Conservation (phyloP, 1,140 invertebrate genomes). For the Drosophila pandora region DNA sequence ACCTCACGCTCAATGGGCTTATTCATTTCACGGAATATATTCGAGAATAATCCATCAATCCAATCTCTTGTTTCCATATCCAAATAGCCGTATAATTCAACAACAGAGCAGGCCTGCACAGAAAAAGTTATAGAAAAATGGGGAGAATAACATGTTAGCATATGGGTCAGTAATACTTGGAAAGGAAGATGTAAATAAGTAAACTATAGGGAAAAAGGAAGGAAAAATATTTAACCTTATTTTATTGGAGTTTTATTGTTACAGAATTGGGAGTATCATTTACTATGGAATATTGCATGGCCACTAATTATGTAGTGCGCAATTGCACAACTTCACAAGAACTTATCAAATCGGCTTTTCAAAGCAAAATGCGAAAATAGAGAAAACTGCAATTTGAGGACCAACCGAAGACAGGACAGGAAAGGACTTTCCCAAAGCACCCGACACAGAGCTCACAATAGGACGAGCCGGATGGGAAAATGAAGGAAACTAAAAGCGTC, state of each 20-base stretch:
- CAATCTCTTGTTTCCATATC: conserved; percentile 94
- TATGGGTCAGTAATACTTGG: neutral
- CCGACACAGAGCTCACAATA: conserved; percentile 36
- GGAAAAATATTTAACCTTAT: neutral
- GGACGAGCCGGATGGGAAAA: conserved; percentile 51
- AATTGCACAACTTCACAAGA: conserved; percentile 65
- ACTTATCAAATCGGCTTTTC: conserved; percentile 38
- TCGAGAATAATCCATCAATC: conserved; percentile 95
- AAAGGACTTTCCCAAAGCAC: conserved; percentile 24
- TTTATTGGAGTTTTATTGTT: conserved; percentile 14
- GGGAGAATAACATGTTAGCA: neutral
- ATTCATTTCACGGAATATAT: conserved; percentile 96
- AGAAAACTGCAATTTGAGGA: conserved; percentile 48
- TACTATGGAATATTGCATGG: conserved; percentile 19
- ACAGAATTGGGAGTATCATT: conserved; percentile 2
- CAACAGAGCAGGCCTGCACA: conserved; percentile 91
- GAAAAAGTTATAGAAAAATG: conserved; percentile 2
- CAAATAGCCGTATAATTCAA: conserved; percentile 95
- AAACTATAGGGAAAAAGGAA: neutral
- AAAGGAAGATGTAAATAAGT: neutral
- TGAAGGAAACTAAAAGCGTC: conserved; percentile 23
- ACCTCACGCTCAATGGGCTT: conserved; percentile 87
- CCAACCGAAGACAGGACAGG: conserved; percentile 27
- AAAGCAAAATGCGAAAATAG: conserved; percentile 50
- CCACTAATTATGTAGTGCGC: conserved; percentile 48